Conservation (phyloP, 2,888 invertebrate genomes). For the Drosophila neotestacea region DNA sequence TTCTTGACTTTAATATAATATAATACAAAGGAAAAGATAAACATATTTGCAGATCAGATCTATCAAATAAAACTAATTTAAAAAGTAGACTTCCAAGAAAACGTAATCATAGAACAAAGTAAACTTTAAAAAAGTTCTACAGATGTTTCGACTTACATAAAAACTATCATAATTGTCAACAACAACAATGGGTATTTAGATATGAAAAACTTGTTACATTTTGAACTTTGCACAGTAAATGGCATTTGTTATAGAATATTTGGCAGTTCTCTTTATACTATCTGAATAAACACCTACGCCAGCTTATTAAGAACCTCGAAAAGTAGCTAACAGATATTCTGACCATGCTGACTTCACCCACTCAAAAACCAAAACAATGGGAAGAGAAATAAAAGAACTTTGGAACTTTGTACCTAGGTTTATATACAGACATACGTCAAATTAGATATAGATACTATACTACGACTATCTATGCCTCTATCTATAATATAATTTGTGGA, state of each 20-base stretch:
- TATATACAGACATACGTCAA: background rate
- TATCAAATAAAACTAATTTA: background rate
- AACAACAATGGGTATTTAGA: background rate
- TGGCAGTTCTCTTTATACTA: background rate
- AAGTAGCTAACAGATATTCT: background rate
- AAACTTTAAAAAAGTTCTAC: background rate
- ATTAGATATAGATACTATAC: background rate
- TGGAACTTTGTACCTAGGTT: constrained; percentile 6
- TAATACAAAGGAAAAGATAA: background rate
- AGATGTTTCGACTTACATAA: background rate
- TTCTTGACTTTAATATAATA: background rate
- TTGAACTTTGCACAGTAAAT: constrained; percentile 7
- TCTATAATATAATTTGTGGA: background rate
- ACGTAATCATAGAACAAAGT: background rate
- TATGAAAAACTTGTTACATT: background rate
- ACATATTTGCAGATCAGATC: background rate
- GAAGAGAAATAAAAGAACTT: background rate
- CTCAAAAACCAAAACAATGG: background rate
- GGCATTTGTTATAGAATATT: background rate
- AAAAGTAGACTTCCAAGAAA: background rate
- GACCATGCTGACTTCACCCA: constrained; percentile 6
- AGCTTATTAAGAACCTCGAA: background rate
- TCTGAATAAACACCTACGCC: constrained; percentile 2
- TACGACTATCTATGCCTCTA: background rate
- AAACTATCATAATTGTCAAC: background rate